Evolutionary conservation across 2,888 invertebrate genomes (phyloP), one percentile per base, ranked within the genome.

Genomic region (Protodeltote pygarga): DNA sequence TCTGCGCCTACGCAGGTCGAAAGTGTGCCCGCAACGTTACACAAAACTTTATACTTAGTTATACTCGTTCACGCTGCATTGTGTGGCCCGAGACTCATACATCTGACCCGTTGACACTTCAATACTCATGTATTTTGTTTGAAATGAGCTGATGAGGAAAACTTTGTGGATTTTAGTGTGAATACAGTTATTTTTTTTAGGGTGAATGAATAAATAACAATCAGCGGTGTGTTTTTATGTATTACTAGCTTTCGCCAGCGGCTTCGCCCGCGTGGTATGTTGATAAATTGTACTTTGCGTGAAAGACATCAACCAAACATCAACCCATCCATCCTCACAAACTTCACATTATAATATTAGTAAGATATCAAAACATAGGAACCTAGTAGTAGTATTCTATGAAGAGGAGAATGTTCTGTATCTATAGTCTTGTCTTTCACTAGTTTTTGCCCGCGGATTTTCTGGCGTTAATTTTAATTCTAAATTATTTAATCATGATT

Each of bases 1-100:
- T 29, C 41, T 15, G 49, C 77, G 71, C 83, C 84, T 68, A 83
- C 83, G 77, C 82, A 72, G 78, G 78, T 79, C 73, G 75, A 75
- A 71, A 76, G 79, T 74, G 75, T 76, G 75, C 65, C 66, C 68
- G 52, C 59, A 65, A 54, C 57, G 64, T 53, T 66, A 47, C 53
- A 55, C 58, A 44, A 63, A 53, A 58, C 55, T 55, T 41, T 53
- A 57, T 53, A 59, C 53, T 55, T 61, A 51, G 66, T 72, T 70
- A 68, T 65, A 63, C 40, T 57, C 52, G 54, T 59, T 65, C 63
- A 47, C 65, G 59, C 58, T 54, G 50, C 65, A 63, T 57, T 63
- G 58, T 63, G 55, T 47, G 10, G 47, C 54, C 53, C 57, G 41
- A 29, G 45, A 38, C 23, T 40, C 49, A 65, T 73, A 67, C 63